These are phyloP conservation scores for Clupea harengus DNA, from an alignment of 2,113 vertebrate species.

Conservation along the genomic window DNA sequence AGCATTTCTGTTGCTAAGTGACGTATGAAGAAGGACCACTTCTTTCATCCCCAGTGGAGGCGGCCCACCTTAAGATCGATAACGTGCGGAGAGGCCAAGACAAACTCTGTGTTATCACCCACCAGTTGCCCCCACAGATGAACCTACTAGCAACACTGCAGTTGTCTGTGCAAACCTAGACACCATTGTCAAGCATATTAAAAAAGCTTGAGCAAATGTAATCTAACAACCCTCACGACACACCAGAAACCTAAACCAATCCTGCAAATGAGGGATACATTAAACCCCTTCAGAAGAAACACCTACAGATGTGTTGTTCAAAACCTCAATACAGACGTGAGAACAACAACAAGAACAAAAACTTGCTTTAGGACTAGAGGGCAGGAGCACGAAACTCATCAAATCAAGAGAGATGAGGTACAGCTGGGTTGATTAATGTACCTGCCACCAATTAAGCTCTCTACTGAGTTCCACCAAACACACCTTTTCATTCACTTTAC, in stretches of 20 bases:
- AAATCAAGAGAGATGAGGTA: constrained; percentile 5
- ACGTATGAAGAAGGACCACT: neutral
- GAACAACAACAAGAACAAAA: neutral
- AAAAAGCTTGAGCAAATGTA: neutral
- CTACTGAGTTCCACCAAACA: neutral
- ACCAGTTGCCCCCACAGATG: neutral
- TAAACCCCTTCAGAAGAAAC: neutral
- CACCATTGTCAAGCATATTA: neutral
- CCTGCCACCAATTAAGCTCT: neutral
- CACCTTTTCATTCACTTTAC: neutral
- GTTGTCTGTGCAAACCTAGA: neutral
- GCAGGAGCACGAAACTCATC: neutral
- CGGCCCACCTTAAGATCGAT: neutral
- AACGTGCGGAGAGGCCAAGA: neutral
- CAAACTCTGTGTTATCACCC: neutral
- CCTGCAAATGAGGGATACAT: neutral
- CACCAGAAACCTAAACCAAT: neutral
- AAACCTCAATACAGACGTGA: neutral
- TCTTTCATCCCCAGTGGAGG: neutral
- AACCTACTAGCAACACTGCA: neutral
- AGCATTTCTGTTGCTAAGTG: neutral
- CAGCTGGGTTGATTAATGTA: constrained; percentile 3
- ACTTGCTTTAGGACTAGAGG: neutral
- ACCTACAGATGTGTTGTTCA: neutral
- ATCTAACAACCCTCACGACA: neutral